Conservation (phyloP, 2,113 vertebrate genomes). For the Nansenia antarctica region DNA sequence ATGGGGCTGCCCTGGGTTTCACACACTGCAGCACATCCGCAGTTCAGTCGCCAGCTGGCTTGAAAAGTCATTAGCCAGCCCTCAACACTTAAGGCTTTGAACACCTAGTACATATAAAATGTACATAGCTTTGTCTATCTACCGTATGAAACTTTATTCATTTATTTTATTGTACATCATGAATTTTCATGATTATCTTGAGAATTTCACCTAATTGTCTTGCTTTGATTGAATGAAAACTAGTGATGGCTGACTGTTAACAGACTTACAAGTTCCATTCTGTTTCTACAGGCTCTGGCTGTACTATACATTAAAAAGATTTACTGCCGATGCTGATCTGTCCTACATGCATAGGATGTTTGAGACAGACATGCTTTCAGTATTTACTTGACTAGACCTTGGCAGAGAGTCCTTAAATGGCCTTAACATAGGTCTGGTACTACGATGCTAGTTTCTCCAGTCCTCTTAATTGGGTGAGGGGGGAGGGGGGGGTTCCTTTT, state of each 20-base stretch:
- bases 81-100: background rate
- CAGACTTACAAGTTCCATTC: background rate
- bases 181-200: background rate
- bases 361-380: background rate
- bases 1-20: constrained; percentile 20
- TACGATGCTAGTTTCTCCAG: background rate
- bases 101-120: background rate
- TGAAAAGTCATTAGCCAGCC: constrained; percentile 17
- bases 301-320: background rate
- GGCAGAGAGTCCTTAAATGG: background rate
- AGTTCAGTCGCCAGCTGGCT: constrained; percentile 9
- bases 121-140: constrained; percentile 4
- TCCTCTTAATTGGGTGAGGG: background rate
- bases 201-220: background rate
- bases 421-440: too few species aligned
- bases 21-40: constrained; percentile 24
- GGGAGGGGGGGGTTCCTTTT: too few species aligned
- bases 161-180: background rate
- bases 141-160: background rate
- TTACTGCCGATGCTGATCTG: background rate
- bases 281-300: background rate
- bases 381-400: background rate
- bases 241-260: background rate
- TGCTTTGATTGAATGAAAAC: background rate
- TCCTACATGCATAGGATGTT: background rate